Evolutionary conservation across 1,140 invertebrate genomes (phyloP).

Genomic region (Ctenoplectra terminalis): DNA sequence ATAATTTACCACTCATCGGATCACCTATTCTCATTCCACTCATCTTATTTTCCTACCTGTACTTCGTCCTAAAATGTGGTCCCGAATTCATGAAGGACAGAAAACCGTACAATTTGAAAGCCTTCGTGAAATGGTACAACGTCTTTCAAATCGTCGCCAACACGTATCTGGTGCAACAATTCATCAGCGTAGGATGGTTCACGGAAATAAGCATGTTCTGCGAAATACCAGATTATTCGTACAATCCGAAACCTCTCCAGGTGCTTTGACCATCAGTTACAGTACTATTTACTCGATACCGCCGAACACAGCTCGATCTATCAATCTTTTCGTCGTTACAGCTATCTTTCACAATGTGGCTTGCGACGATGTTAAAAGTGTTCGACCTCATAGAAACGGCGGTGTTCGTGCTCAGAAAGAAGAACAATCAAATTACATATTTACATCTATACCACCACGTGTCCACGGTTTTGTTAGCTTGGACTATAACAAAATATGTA

Average conservation of each 20-base stretch:
- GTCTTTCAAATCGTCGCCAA: constrained; percentile 84
- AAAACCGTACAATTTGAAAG: constrained; percentile 85
- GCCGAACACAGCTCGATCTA: neutral
- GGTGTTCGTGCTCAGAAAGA: constrained; percentile 88
- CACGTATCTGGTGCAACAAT: constrained; percentile 79
- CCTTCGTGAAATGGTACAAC: constrained; percentile 85
- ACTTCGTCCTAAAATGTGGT: constrained; percentile 81
- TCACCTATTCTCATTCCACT: constrained; percentile 26
- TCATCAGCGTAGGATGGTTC: constrained; percentile 64
- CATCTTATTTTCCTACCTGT: constrained; percentile 76
- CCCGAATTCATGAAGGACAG: constrained; percentile 85
- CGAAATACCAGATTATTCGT: constrained; percentile 41
- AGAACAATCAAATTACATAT: constrained; percentile 86
- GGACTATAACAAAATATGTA: constrained; percentile 20
- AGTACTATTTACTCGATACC: too few species aligned
- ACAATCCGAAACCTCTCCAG: neutral
- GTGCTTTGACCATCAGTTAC: too few species aligned
- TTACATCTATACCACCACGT: constrained; percentile 88
- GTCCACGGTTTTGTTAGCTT: constrained; percentile 84
- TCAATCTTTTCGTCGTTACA: neutral
- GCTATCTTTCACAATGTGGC: neutral
- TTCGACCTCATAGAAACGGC: constrained; percentile 78
- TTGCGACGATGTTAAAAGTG: constrained; percentile 71
- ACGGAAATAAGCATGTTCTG: constrained; percentile 67
- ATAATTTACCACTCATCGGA: constrained; percentile 15